Evolutionary conservation across 2,113 vertebrate species (phyloP).

Genomic region (Phalacrocorax aristotelis): DNA sequence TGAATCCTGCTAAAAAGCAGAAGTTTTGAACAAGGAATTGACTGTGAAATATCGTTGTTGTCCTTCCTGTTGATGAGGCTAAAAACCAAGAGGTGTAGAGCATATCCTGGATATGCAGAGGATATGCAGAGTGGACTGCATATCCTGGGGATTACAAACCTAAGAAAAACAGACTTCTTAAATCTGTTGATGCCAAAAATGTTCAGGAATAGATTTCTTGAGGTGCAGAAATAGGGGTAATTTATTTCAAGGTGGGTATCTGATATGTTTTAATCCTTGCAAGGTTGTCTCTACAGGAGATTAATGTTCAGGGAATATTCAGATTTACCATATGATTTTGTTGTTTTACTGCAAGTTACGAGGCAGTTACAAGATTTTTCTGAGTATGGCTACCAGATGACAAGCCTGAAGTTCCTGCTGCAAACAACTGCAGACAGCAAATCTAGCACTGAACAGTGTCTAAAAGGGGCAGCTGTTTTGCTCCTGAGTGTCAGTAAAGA

Average conservation of each 20-base stretch:
- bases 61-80: neutral
- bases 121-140: neutral
- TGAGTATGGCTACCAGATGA: neutral
- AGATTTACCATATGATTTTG: neutral
- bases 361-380: neutral
- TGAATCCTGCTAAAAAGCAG: neutral
- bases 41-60: neutral
- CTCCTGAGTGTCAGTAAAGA: neutral
- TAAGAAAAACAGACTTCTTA: neutral
- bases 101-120: no score
- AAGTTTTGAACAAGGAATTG: neutral
- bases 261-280: neutral
- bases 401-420: neutral
- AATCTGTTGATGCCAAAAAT: neutral
- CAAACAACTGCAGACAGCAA: neutral
- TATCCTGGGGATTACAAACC: neutral
- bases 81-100: neutral
- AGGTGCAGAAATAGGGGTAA: neutral
- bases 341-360: neutral
- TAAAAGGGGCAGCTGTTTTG: neutral
- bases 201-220: neutral
- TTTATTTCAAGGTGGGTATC: neutral
- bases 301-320: neutral
- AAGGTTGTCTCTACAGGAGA: neutral
- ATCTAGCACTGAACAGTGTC: neutral